A percentile compares a stretch with the other conserved stretches of the same genome.
These are phyloP conservation scores for Astreopora myriophthalma DNA, from an alignment of 64 coral and sea anemone genomes.

Conservation along the genomic window DNA sequence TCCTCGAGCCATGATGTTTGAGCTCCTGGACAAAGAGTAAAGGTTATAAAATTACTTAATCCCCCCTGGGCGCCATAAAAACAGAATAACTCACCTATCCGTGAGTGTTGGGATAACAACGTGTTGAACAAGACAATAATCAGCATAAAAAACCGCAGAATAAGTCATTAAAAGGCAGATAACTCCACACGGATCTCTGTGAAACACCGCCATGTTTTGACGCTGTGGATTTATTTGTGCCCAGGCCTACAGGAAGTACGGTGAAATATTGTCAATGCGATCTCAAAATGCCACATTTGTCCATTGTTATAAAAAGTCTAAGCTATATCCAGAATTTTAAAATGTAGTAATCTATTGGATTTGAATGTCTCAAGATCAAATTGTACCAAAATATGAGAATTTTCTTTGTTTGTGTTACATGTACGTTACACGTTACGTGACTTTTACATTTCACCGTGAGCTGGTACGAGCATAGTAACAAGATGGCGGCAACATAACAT, in stretches of 20 bases:
- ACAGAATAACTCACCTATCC: constrained; percentile 72
- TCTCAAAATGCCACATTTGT: too few species aligned
- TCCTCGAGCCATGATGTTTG: too few species aligned
- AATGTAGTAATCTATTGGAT: neutral
- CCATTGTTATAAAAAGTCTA: too few species aligned
- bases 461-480: constrained; percentile 34
- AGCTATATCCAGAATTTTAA: too few species aligned
- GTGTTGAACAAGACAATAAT: constrained; percentile 96
- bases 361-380: neutral
- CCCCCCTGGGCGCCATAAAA: neutral
- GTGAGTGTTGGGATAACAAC: constrained; percentile 92
- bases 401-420: too few species aligned
- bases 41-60: neutral
- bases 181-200: constrained; percentile 93
- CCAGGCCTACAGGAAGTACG: constrained; percentile 15
- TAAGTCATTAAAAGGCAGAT: constrained; percentile 94
- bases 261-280: neutral
- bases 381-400: neutral
- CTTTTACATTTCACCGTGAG: neutral
- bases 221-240: neutral
- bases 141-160: constrained; percentile 82
- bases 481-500: neutral
- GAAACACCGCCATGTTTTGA: constrained; percentile 93
- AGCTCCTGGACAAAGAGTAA: too few species aligned
- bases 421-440: too few species aligned